Percentiles rank a stretch among this genome's conserved stretches.
Evolutionary conservation across 2,888 invertebrate genomes (phyloP).

Genomic region (Epirrhoe tristata): DNA sequence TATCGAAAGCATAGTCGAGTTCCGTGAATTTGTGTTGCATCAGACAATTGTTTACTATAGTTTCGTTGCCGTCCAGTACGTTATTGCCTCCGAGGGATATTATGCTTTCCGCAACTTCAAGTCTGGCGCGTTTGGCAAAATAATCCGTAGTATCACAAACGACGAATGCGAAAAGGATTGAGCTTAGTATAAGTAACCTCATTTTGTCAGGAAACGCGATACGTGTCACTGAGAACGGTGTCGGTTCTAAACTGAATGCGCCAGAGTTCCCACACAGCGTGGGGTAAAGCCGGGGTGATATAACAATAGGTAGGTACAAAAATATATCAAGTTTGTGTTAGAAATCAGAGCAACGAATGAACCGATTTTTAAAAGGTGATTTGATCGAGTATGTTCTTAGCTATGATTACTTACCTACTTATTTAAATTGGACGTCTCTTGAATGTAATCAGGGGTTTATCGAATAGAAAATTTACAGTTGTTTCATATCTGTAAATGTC

Average conservation of each 20-base stretch:
- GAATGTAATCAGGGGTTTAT: too few relatives aligned
- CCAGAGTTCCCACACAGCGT: not conserved
- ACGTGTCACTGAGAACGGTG: slow-evolving; percentile 13
- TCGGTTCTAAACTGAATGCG: slow-evolving; percentile 11
- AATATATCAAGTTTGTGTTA: not conserved
- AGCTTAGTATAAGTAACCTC: slow-evolving; percentile 6
- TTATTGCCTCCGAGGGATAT: slow-evolving; percentile 81
- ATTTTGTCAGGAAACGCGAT: slow-evolving; percentile 8
- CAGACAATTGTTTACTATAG: slow-evolving; percentile 82
- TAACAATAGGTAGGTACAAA: slow-evolving; percentile 16
- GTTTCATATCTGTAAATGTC: too few relatives aligned
- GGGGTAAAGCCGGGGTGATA: slow-evolving; percentile 3
- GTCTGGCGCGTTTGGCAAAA: slow-evolving; percentile 12
- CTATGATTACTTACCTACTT: too few relatives aligned
- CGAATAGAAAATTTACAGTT: too few relatives aligned
- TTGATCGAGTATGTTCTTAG: too few relatives aligned
- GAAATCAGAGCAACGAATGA: too few relatives aligned
- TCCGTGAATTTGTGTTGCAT: slow-evolving; percentile 86
- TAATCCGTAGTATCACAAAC: slow-evolving; percentile 34
- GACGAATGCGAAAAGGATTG: not conserved
- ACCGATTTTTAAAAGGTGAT: too few relatives aligned
- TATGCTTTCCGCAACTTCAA: slow-evolving; percentile 16
- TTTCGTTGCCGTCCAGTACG: slow-evolving; percentile 78
- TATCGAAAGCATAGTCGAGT: slow-evolving; percentile 79
- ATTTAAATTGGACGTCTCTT: too few relatives aligned